These are phyloP conservation scores for Bhutanitis thaidina DNA, from an alignment of 2,888 invertebrate genomes.

Conservation along the genomic window DNA sequence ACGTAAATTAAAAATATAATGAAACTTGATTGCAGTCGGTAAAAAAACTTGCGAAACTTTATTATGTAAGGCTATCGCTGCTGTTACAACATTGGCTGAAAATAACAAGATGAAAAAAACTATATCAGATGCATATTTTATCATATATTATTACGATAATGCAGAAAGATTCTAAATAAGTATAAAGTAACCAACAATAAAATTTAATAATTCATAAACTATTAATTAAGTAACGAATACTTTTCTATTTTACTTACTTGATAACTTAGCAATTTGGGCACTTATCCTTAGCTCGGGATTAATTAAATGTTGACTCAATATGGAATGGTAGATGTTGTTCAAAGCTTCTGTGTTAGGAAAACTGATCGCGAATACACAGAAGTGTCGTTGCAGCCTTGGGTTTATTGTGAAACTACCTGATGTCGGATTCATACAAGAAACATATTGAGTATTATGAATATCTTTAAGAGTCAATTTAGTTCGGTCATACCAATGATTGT, in stretches of 20 bases:
- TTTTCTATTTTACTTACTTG: slow-evolving; percentile 48
- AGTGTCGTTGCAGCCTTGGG: slow-evolving; percentile 94
- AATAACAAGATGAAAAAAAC: slow-evolving; percentile 20
- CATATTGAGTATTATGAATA: slow-evolving; percentile 97
- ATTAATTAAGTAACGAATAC: too few relatives aligned
- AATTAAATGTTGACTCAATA: slow-evolving; percentile 90
- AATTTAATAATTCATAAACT: too few relatives aligned
- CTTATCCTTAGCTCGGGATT: slow-evolving; percentile 91
- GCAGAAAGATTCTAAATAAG: too few relatives aligned
- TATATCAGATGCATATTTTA: too few relatives aligned
- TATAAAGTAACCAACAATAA: too few relatives aligned
- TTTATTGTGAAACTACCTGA: slow-evolving; percentile 98
- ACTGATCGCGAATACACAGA: slow-evolving; percentile 92
- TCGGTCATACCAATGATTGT: slow-evolving; percentile 94
- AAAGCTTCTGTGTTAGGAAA: slow-evolving; percentile 91
- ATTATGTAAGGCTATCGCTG: slow-evolving; percentile 91
- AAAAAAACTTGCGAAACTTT: slow-evolving; percentile 93
- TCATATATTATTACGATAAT: too few relatives aligned
- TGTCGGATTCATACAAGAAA: slow-evolving; percentile 98
- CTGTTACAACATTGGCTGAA: slow-evolving; percentile 85
- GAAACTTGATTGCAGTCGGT: slow-evolving; percentile 97
- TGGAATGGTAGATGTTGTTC: slow-evolving; percentile 92
- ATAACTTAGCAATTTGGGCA: slow-evolving; percentile 83
- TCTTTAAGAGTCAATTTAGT: slow-evolving; percentile 94
- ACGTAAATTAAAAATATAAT: slow-evolving; percentile 96